Conservation (phyloP, 2,888 invertebrate genomes). For the Sphecodes monilicornis region DNA sequence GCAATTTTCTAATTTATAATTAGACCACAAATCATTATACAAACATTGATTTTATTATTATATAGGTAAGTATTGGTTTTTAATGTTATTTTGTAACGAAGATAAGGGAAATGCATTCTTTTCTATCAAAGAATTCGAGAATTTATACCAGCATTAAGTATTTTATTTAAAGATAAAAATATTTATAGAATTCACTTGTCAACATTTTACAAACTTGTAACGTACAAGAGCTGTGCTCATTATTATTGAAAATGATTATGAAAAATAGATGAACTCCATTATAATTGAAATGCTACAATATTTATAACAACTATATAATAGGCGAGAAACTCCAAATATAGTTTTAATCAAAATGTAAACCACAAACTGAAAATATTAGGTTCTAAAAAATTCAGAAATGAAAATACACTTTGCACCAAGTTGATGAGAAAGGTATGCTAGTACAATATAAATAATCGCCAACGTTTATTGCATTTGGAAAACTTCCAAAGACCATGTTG, state of each 20-base stretch:
- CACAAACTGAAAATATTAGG: background rate
- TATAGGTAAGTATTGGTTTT: too few relatives aligned
- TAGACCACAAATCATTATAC: background rate
- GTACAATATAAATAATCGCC: conserved; percentile 22
- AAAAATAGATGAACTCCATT: background rate
- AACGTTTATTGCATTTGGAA: conserved; percentile 36
- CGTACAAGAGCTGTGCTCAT: background rate
- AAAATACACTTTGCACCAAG: background rate
- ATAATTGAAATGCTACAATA: background rate
- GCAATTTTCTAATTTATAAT: background rate
- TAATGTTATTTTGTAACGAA: background rate
- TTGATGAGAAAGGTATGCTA: background rate
- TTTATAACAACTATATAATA: background rate
- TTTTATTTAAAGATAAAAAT: background rate
- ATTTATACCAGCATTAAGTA: background rate
- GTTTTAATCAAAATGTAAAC: background rate
- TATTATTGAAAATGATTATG: background rate
- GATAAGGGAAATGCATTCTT: too few relatives aligned
- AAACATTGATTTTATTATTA: background rate
- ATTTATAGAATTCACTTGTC: background rate
- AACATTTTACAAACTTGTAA: background rate
- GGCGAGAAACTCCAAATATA: background rate
- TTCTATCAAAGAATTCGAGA: background rate
- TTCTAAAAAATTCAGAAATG: background rate
- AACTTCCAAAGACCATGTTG: conserved; percentile 24